phyloP scores from a whole-genome alignment of 2,113 vertebrate species.

The Nibea coibor region DNA sequence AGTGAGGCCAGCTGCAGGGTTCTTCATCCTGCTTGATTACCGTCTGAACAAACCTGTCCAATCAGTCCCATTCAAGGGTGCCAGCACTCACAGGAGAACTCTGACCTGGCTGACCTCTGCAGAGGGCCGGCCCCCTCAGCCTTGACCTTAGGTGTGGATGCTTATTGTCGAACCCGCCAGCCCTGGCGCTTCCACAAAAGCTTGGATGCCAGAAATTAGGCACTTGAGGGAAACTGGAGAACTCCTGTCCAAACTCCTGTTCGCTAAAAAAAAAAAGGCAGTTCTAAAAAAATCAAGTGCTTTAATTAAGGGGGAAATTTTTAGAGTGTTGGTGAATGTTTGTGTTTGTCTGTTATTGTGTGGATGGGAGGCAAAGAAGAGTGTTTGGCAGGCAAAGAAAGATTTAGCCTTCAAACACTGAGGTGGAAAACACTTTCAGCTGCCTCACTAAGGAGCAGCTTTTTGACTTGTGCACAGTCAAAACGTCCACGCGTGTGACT shows the following conservation, averaged over 20 bases:
- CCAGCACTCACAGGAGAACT: slow-evolving; percentile 55
- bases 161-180: slow-evolving; percentile 52
- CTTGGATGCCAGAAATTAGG: slow-evolving; percentile 61
- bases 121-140: slow-evolving; percentile 66
- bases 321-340: slow-evolving; percentile 46
- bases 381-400: slow-evolving; percentile 7
- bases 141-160: slow-evolving; percentile 79
- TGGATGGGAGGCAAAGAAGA: slow-evolving; percentile 14
- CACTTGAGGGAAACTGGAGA: slow-evolving; percentile 71
- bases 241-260: slow-evolving; percentile 57
- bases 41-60: slow-evolving; percentile 75
- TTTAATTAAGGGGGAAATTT: slow-evolving; percentile 54
- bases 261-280: slow-evolving; percentile 31
- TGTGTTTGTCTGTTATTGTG: slow-evolving; percentile 53
- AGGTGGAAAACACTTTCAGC: not conserved
- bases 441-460: not conserved
- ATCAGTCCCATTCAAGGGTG: slow-evolving; percentile 76
- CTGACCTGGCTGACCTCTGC: slow-evolving; percentile 61
- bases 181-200: slow-evolving; percentile 51
- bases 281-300: slow-evolving; percentile 78
- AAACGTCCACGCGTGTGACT: no score
- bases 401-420: not conserved
- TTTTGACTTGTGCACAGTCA: not conserved
- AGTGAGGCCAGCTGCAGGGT: slow-evolving; percentile 72
- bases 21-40: slow-evolving; percentile 76